Evolutionary conservation across 2,797 vertebrate species (phyloP).

Genomic region (Coranthus polyacanthus): DNA sequence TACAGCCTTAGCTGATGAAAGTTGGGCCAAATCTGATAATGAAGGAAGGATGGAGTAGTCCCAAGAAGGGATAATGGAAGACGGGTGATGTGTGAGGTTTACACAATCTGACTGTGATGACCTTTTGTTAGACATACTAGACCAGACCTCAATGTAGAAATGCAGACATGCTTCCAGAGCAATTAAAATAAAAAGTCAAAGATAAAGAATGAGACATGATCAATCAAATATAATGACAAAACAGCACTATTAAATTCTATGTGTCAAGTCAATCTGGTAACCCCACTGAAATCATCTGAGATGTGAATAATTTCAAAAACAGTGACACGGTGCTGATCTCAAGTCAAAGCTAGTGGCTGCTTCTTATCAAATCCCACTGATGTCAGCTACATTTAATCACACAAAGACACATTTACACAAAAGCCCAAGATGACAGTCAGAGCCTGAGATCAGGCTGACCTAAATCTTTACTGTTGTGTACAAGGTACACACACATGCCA

Average conservation of each 20-base stretch:
- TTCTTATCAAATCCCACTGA: conserved; percentile 32
- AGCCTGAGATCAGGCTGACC: conserved; percentile 36
- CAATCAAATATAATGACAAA: conserved; percentile 1
- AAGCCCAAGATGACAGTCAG: conserved; percentile 32
- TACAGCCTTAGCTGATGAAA: neutral
- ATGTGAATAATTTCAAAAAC: conserved; percentile 5
- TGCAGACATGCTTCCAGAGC: neutral
- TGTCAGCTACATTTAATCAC: conserved; percentile 16
- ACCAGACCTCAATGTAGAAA: neutral
- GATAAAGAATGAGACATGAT: too few species aligned
- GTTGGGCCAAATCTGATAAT: conserved; percentile 9
- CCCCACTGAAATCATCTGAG: neutral
- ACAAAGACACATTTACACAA: conserved; percentile 34
- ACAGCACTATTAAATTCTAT: neutral
- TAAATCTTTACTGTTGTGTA: conserved; percentile 38
- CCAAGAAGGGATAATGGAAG: neutral
- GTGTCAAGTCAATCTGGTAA: neutral
- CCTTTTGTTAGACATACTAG: neutral
- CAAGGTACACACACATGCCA: conserved; percentile 31
- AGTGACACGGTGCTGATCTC: conserved; percentile 13
- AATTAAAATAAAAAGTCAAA: neutral
- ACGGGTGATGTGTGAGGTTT: conserved; percentile 12
- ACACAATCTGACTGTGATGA: conserved; percentile 3
- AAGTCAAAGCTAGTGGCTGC: neutral
- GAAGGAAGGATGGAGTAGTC: neutral